phyloP scores from a whole-genome alignment of 2,113 vertebrate genomes.

The Rousettus leschenaultii region DNA sequence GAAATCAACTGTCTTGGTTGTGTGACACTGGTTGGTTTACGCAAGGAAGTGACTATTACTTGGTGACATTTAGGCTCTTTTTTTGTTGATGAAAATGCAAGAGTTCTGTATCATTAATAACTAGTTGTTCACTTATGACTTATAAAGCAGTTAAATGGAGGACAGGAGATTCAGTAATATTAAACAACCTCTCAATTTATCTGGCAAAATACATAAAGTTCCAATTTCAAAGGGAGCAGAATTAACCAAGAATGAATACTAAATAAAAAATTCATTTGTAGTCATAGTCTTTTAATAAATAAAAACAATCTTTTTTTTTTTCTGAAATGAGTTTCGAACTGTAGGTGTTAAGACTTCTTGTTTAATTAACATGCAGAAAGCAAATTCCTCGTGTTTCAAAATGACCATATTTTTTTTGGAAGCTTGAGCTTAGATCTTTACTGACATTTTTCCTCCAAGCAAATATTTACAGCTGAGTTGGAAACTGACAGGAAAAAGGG shows the following conservation, averaged over 20 bases:
- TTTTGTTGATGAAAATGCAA: neutral
- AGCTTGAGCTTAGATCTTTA: constrained; percentile 55
- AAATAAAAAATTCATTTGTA: constrained; percentile 52
- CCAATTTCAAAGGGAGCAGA: neutral
- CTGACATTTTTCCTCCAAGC: constrained; percentile 65
- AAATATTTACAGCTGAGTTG: constrained; percentile 71
- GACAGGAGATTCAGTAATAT: neutral
- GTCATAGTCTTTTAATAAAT: constrained; percentile 66
- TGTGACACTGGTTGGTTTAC: neutral
- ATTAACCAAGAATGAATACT: constrained; percentile 33
- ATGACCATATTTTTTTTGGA: constrained; percentile 18
- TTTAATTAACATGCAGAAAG: constrained; percentile 37
- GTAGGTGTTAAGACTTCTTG: constrained; percentile 51
- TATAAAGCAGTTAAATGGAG: neutral
- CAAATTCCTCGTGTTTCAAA: constrained; percentile 36
- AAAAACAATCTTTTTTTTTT: neutral
- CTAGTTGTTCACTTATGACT: neutral
- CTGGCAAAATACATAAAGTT: neutral
- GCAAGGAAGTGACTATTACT: neutral
- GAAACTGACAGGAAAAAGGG: constrained; percentile 57
- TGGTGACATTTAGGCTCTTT: neutral
- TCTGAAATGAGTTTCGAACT: constrained; percentile 1
- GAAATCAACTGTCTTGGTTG: neutral
- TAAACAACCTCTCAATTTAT: constrained; percentile 11
- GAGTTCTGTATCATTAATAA: neutral